Conservation (phyloP, 1,140 invertebrate genomes). For the Goniozus legneri region DNA sequence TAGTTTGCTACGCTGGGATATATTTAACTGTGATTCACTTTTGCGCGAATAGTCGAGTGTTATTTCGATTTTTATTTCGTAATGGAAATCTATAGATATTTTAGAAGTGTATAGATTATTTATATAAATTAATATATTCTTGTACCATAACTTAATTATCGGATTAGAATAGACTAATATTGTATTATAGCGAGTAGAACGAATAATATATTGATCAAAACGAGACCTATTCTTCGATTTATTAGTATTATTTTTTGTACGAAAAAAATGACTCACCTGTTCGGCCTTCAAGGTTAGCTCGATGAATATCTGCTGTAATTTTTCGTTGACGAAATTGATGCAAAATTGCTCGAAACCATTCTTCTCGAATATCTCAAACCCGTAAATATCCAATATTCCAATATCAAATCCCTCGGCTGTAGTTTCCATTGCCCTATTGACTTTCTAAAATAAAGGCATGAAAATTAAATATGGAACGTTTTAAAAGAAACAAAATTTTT, state of each 20-base stretch:
- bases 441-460: constrained; percentile 49
- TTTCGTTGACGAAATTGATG: constrained; percentile 92
- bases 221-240: no score
- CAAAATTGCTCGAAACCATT: constrained; percentile 88
- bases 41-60: background rate
- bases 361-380: constrained; percentile 72
- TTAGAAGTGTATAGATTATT: no score
- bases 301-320: constrained; percentile 78
- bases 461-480: background rate
- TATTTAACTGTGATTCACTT: constrained; percentile 12
- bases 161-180: no score
- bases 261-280: constrained; percentile 60
- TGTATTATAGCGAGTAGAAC: no score
- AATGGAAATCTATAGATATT: no score
- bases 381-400: constrained; percentile 68
- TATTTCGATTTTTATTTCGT: no score
- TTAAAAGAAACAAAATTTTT: background rate
- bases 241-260: no score
- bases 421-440: constrained; percentile 65
- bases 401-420: constrained; percentile 53
- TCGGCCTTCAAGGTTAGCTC: constrained; percentile 73
- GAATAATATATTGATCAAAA: no score
- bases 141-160: no score
- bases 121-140: constrained; percentile 19
- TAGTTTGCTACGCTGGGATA: no score